Conservation (phyloP, 2,888 invertebrate species). For the Athetis lepigone region DNA sequence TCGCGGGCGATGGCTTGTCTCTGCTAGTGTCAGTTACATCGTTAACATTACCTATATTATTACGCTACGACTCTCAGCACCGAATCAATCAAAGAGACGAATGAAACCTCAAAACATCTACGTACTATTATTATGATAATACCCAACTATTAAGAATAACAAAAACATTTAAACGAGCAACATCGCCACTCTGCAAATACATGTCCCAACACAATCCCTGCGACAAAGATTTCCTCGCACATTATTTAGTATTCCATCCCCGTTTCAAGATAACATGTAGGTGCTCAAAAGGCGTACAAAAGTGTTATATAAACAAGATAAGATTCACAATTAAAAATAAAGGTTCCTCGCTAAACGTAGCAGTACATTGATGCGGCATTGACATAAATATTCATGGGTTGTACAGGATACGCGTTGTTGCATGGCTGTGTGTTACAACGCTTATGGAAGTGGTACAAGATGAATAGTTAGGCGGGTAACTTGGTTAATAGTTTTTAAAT, state of each 20-base stretch:
- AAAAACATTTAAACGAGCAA: background rate
- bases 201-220: slow-evolving; percentile 11
- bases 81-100: too few species aligned
- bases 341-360: slow-evolving; percentile 52
- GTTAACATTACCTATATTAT: too few species aligned
- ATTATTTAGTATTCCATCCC: slow-evolving; percentile 56
- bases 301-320: slow-evolving; percentile 60
- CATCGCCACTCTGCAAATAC: slow-evolving; percentile 1
- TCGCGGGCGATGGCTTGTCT: too few species aligned
- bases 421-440: slow-evolving; percentile 24
- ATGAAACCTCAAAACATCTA: too few species aligned
- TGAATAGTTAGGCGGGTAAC: background rate
- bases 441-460: slow-evolving; percentile 9
- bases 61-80: too few species aligned
- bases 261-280: slow-evolving; percentile 51
- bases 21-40: too few species aligned
- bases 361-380: slow-evolving; percentile 48
- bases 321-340: slow-evolving; percentile 65
- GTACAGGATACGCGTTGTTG: slow-evolving; percentile 23
- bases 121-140: too few species aligned
- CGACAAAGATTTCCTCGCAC: slow-evolving; percentile 10
- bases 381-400: slow-evolving; percentile 49
- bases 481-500: too few species aligned
- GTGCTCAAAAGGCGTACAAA: slow-evolving; percentile 50
- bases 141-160: background rate